Evolutionary conservation across 2,113 vertebrate species (phyloP).

Genomic region (Tragelaphus imberbis): DNA sequence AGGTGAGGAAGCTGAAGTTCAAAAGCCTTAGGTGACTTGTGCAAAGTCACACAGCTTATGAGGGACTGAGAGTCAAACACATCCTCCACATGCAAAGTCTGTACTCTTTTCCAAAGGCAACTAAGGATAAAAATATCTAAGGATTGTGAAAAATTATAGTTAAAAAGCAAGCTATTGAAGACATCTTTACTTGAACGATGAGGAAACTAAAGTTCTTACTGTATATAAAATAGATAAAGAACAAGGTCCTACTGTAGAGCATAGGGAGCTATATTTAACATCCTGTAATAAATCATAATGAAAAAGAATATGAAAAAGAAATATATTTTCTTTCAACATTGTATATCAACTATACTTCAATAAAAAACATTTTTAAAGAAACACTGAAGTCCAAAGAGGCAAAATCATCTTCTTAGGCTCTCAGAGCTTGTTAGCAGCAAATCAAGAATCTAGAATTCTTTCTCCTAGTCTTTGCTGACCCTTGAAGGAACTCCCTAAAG

Average conservation of each 20-base stretch:
- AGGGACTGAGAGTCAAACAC: not conserved
- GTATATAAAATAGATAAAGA: not conserved
- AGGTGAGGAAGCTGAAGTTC: not conserved
- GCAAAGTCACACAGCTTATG: not conserved
- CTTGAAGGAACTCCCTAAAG: not conserved
- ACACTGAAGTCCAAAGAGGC: not conserved
- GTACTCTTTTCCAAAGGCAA: not conserved
- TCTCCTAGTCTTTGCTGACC: not conserved
- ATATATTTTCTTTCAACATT: not conserved
- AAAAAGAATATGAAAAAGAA: not conserved
- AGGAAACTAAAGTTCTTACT: not conserved
- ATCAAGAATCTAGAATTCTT: not conserved
- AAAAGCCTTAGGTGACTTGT: not conserved
- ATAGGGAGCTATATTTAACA: not conserved
- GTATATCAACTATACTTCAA: not conserved
- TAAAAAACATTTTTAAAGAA: not conserved
- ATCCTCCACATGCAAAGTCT: not conserved
- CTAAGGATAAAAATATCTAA: not conserved
- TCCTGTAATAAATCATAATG: not conserved
- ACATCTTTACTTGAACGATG: not conserved
- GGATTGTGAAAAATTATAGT: not conserved
- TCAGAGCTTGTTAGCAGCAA: not conserved
- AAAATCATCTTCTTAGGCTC: not conserved
- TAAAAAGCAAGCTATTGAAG: not conserved
- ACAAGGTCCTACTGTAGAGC: not conserved